Evolutionary conservation across 2,797 vertebrate genomes (phyloP), one percentile per base, ranked within the genome.

Genomic region (Rhinoraja longicauda): DNA sequence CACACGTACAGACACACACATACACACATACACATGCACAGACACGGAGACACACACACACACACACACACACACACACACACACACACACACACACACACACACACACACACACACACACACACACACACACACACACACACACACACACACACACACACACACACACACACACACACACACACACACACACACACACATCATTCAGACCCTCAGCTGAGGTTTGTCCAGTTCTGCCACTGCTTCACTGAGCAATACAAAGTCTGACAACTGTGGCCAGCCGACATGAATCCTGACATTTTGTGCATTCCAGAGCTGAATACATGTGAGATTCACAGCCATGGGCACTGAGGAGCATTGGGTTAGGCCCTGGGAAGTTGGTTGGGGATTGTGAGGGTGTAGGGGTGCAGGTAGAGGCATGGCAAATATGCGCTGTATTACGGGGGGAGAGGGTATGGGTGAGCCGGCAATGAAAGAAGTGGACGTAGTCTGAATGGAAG

Each of bases 211-310:
- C 64, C 84, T 88, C 59, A 67, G 84, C 59, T 88, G 84, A 32
- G 62, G n/a, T 36, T 86, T 29, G 29, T 32, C 0, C 82, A 29
- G 26, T 24, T 13, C 59, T n/a, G 4, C 26, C 82, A 88, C 62
- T 21, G 10, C 32, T n/a, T 67, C n/a, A 67, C 84, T 88, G 82
- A 62, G 57, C 86, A 84, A 88, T 36, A 8, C 84, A 88, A n/a
- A 67, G 81, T n/a, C 36, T 62, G 84, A 19, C 64, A 88, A 32
- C 59, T 88, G 84, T 88, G 84, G 84, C 59, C 36, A n/a, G 59
- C 59, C 57, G 8, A 32, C n/a, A 67, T 21, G n/a, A 67, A 67
- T 21, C 59, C 10, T 67, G 59, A 88, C 64, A 88, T 32, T 8
- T 64, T 88, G n/a, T 21, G 21, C 84, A 67, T 88, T 88, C 84